These are phyloP conservation scores for Cremastinae sp. DNA, from an alignment of 2,888 invertebrate species.

Conservation along the genomic window DNA sequence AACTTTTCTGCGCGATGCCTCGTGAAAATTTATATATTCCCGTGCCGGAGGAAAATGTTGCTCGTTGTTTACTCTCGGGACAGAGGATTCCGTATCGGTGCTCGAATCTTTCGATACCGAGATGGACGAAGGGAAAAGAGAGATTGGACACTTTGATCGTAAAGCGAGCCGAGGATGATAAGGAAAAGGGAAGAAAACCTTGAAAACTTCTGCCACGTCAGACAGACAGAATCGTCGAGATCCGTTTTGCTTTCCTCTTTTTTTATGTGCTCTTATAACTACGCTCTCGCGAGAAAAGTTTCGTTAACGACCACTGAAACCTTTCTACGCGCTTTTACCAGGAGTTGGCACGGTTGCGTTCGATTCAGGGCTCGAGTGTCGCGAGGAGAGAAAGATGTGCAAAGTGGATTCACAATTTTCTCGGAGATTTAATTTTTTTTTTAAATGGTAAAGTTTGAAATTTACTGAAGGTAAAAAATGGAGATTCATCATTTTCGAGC, in stretches of 20 bases:
- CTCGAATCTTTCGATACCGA: too few relatives aligned
- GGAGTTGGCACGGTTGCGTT: background rate
- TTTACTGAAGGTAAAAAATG: too few relatives aligned
- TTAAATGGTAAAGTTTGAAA: too few relatives aligned
- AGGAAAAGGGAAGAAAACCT: background rate
- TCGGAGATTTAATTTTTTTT: too few relatives aligned
- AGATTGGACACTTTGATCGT: constrained; percentile 12
- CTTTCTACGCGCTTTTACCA: background rate
- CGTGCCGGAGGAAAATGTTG: background rate
- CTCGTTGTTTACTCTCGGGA: constrained; percentile 3
- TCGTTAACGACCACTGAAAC: constrained; percentile 19
- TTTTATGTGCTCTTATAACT: background rate
- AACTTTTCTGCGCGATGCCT: background rate
- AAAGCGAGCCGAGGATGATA: background rate
- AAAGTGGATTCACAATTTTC: too few relatives aligned
- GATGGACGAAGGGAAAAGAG: background rate
- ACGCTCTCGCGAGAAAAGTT: background rate
- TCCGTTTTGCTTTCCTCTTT: background rate
- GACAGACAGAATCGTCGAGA: background rate
- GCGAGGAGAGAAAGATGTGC: too few relatives aligned
- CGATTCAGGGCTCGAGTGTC: background rate
- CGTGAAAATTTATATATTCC: background rate
- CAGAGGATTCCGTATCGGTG: background rate
- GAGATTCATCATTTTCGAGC: too few relatives aligned
- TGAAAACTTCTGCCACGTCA: background rate